phyloP scores from a whole-genome alignment of 1,140 invertebrate species.

The Planococcus citri region DNA sequence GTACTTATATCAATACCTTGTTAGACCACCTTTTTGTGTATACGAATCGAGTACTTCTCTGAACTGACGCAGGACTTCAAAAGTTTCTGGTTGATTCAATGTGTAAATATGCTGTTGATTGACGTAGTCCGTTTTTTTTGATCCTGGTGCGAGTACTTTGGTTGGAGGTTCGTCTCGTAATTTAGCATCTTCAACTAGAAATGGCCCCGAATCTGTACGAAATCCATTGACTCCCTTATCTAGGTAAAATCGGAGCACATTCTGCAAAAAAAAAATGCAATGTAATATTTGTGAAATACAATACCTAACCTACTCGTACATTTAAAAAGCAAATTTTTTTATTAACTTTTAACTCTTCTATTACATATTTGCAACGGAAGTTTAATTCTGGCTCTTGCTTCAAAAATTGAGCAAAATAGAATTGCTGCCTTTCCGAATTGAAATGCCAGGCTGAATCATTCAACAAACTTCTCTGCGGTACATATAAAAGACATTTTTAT shows the following conservation, averaged over 20 bases:
- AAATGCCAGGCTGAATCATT: slow-evolving; percentile 58
- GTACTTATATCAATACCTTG: slow-evolving; percentile 10
- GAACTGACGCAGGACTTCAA: slow-evolving; percentile 49
- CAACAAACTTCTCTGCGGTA: slow-evolving; percentile 23
- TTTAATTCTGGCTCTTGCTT: slow-evolving; percentile 61
- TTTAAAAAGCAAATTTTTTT: too few species aligned
- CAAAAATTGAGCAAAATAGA: slow-evolving; percentile 59
- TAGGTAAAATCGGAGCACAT: slow-evolving; percentile 47
- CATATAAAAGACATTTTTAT: too few species aligned
- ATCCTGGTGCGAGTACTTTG: neutral
- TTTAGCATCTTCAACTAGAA: slow-evolving; percentile 36
- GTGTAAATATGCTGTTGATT: slow-evolving; percentile 44
- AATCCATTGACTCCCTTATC: slow-evolving; percentile 56
- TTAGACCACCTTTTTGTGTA: slow-evolving; percentile 27
- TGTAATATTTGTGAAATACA: too few species aligned
- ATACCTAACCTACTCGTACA: too few species aligned
- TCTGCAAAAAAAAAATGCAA: too few species aligned
- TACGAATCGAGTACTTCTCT: slow-evolving; percentile 47
- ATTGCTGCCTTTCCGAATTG: slow-evolving; percentile 50
- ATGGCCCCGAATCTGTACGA: slow-evolving; percentile 45
- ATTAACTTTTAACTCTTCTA: slow-evolving; percentile 46
- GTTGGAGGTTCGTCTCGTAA: slow-evolving; percentile 32
- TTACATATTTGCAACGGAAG: slow-evolving; percentile 45
- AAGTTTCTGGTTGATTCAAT: slow-evolving; percentile 44
- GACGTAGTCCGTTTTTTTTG: neutral